Base-by-base conservation (phyloP, 2,113 vertebrate genomes). In the Pelecanus crispus region DNA sequence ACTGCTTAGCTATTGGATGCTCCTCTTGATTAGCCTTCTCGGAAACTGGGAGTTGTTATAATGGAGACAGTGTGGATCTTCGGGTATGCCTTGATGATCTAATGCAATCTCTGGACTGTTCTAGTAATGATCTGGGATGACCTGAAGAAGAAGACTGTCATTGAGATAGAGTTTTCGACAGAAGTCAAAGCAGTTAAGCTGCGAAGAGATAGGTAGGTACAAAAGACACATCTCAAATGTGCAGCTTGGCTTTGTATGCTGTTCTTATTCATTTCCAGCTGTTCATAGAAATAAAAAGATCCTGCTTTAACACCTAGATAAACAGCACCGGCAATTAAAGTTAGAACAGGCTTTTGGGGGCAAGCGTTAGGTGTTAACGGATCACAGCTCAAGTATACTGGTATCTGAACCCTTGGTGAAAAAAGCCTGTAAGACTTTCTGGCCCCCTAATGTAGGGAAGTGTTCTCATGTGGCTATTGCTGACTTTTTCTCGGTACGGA, bases 81-180 rank as follows among this genome's bases (percentile, higher is more conserved):
- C 1, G 3, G 87, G 16, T 62, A 3, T 17, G 26, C 45, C 42
- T 17, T 11, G 40, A 4, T 45, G 58, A 50, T 38, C 25, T 96
- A 9, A 93, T 13, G 5, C 22, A 5, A 2, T 52, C 17, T 93
- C 62, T 96, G 70, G 75, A 24, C 65, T 71, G 20, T 97, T 96
- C 5, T 32, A 99, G 99, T 99, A 73, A 99, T 99, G 99, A 99
- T 99, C 97, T 99, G 99, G 99, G 99, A 99, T 77, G 99, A 99
- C 95, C 97, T 99, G 95, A 99, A 99, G 97, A 99, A 99, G 98
- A 99, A 99, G 98, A 99, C 99, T 0, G 99, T 99, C 71, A 99
- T 99, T 53, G 99, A 99, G 96, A 99, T 99, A 3, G 99, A 99
- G 94, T 99, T 99, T 97, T 99, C 99, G 17, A 99, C 99, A 24